These are phyloP conservation scores for Platycheirus rosarum DNA, from an alignment of 2,888 invertebrate genomes.

Conservation along the genomic window DNA sequence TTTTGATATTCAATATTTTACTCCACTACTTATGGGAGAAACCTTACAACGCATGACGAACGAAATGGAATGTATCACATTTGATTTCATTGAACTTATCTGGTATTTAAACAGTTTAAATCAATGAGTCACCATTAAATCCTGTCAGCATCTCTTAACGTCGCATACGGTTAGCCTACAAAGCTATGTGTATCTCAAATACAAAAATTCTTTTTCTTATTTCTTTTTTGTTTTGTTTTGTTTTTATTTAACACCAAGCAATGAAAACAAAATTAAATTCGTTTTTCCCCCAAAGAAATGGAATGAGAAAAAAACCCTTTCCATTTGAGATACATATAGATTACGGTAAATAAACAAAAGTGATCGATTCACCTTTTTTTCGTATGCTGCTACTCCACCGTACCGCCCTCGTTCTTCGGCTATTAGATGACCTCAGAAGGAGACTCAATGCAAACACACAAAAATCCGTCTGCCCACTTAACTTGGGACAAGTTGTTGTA, in stretches of 20 bases:
- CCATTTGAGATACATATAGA: slow-evolving; percentile 67
- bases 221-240: slow-evolving; percentile 17
- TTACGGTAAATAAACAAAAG: slow-evolving; percentile 74
- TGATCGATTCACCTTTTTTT: slow-evolving; percentile 72
- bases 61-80: neutral
- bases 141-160: slow-evolving; percentile 14
- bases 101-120: slow-evolving; percentile 33
- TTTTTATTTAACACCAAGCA: slow-evolving; percentile 42
- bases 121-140: slow-evolving; percentile 40
- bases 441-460: slow-evolving; percentile 53
- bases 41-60: too few species aligned
- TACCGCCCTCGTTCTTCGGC: slow-evolving; percentile 18
- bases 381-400: slow-evolving; percentile 4
- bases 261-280: slow-evolving; percentile 73
- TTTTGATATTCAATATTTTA: too few species aligned
- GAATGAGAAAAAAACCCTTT: slow-evolving; percentile 57
- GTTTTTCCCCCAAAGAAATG: slow-evolving; percentile 54
- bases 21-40: too few species aligned
- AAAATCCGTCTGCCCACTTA: slow-evolving; percentile 65
- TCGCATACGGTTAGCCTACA: slow-evolving; percentile 33
- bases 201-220: neutral
- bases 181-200: slow-evolving; percentile 5
- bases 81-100: slow-evolving; percentile 27
- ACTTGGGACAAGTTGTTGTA: slow-evolving; percentile 32
- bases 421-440: slow-evolving; percentile 64